Evolutionary conservation across 2,888 invertebrate species (phyloP).

Genomic region (Mermis nigrescens): DNA sequence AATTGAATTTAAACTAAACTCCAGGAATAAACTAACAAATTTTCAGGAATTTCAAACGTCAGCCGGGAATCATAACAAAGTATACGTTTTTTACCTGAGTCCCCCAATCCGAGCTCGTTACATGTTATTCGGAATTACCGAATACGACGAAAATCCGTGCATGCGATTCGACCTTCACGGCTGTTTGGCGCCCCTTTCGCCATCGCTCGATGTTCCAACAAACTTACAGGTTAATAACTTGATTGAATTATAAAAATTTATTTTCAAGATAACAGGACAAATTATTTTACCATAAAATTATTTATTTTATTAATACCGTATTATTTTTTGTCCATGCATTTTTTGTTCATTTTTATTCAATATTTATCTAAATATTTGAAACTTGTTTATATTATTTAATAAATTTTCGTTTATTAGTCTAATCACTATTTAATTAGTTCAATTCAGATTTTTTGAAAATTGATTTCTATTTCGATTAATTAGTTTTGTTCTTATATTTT

Average conservation of each 20-base stretch:
- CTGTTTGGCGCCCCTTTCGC: constrained; percentile 45
- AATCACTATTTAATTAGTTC: no score
- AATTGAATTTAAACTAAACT: no score
- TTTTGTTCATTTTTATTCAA: background rate
- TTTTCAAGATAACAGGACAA: background rate
- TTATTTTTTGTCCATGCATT: background rate
- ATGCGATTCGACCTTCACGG: constrained; percentile 87
- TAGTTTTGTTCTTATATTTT: no score
- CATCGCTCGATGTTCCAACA: constrained; percentile 24
- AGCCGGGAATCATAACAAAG: constrained; percentile 60
- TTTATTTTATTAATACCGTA: no score
- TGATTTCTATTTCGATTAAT: no score
- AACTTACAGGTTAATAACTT: constrained; percentile 21
- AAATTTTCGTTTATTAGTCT: no score
- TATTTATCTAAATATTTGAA: no score
- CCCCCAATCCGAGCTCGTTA: constrained; percentile 81
- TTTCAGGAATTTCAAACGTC: constrained; percentile 40
- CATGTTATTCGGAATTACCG: constrained; percentile 79
- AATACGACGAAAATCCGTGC: constrained; percentile 88
- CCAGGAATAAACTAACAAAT: no score
- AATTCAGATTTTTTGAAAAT: no score
- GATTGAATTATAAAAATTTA: background rate
- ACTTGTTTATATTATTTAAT: no score
- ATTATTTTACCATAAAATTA: no score
- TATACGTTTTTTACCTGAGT: constrained; percentile 82